A percentile compares a stretch with the other conserved stretches of the same genome.
Conservation (phyloP, 2,888 invertebrate genomes). For the Eupeodes latifasciatus region DNA sequence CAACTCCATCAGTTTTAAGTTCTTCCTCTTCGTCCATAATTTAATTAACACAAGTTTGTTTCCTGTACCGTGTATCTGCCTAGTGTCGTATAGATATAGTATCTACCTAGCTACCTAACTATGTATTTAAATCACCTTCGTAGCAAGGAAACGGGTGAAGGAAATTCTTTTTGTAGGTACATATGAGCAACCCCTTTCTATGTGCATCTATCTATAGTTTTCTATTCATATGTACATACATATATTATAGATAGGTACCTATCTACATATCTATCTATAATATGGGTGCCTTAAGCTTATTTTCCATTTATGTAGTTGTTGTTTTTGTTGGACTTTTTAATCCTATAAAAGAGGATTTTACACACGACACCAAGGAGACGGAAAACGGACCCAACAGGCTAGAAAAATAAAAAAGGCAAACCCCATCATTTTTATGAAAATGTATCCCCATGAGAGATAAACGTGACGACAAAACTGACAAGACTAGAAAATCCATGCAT, state of each 20-base stretch:
- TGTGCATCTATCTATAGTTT: background rate
- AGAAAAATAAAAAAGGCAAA: conserved; percentile 47
- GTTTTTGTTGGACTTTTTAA: conserved; percentile 67
- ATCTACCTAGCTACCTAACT: conserved; percentile 1
- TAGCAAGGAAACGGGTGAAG: conserved; percentile 67
- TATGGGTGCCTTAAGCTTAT: conserved; percentile 70
- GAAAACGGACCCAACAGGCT: conserved; percentile 20
- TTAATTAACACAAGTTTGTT: conserved; percentile 76
- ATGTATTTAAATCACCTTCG: conserved; percentile 40
- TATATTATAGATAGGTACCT: too few species aligned
- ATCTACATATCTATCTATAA: background rate
- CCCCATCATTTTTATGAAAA: conserved; percentile 50
- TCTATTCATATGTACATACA: background rate
- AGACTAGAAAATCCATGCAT: conserved; percentile 3
- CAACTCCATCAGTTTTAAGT: conserved; percentile 32
- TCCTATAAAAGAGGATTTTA: conserved; percentile 76
- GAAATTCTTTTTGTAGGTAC: conserved; percentile 21
- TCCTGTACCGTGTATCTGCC: conserved; percentile 57
- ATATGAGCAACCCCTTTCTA: conserved; percentile 54
- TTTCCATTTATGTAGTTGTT: conserved; percentile 56
- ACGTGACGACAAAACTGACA: conserved; percentile 13
- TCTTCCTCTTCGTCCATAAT: conserved; percentile 66
- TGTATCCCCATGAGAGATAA: conserved; percentile 55
- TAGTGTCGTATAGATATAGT: conserved; percentile 28
- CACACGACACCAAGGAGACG: conserved; percentile 76